Evolutionary conservation across 1,140 invertebrate species (phyloP).

Genomic region (Pseudomyrmex flavicornis): DNA sequence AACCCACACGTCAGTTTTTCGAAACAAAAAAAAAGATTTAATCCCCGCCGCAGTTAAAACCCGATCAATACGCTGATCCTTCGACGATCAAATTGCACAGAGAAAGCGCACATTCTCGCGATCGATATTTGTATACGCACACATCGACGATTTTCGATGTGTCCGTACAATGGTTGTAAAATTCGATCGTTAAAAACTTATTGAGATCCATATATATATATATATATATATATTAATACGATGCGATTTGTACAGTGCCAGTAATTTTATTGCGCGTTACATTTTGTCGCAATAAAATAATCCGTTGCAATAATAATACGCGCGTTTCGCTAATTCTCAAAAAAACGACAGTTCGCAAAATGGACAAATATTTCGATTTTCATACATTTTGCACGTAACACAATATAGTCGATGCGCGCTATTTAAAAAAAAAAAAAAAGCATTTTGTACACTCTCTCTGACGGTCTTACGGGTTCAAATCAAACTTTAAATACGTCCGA

Average conservation of each 20-base stretch:
- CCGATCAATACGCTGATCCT: constrained; percentile 46
- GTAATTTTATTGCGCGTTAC: constrained; percentile 7
- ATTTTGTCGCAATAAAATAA: constrained; percentile 10
- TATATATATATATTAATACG: constrained; percentile 2
- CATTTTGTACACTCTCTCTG: not conserved
- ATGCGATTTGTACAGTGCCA: not conserved
- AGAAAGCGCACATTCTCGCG: constrained; percentile 35
- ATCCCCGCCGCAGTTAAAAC: constrained; percentile 51
- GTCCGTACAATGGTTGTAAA: not conserved
- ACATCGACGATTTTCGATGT: not conserved
- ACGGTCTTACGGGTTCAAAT: not conserved
- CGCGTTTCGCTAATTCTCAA: constrained; percentile 27
- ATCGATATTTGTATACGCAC: constrained; percentile 3
- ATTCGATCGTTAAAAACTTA: constrained; percentile 37
- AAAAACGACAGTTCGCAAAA: not conserved
- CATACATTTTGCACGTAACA: not conserved
- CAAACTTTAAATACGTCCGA: not conserved
- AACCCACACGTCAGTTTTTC: constrained; percentile 55
- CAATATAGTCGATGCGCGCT: too few relatives aligned
- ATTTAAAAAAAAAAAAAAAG: not conserved
- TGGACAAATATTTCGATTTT: constrained; percentile 11
- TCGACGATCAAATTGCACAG: constrained; percentile 47
- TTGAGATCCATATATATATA: not conserved
- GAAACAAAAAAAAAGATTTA: constrained; percentile 47
- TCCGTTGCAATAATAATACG: not conserved